Conservation (phyloP, 2,888 invertebrate genomes). For the Drosophila quasianomalipes region DNA sequence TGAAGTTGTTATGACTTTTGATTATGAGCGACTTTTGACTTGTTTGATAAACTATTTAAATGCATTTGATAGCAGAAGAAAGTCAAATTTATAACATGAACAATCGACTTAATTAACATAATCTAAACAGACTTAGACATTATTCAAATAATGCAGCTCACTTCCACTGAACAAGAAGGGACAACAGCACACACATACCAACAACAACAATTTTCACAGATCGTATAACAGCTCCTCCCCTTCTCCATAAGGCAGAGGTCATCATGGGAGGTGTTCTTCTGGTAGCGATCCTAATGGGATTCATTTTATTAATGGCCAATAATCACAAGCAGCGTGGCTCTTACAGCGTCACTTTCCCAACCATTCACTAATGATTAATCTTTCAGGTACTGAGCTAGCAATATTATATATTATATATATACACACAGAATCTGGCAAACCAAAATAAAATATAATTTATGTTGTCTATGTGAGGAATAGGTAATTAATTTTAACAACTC, state of each 20-base stretch:
- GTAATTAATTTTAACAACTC: background rate
- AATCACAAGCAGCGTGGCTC: slow-evolving; percentile 1
- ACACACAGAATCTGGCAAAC: too few species aligned
- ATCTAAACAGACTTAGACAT: background rate
- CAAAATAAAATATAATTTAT: too few species aligned
- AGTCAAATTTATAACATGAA: background rate
- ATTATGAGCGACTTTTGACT: background rate
- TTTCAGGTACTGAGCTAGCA: background rate
- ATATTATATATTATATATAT: background rate
- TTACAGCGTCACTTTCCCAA: slow-evolving; percentile 5
- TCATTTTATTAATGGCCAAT: slow-evolving; percentile 6
- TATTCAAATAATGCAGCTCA: too few species aligned
- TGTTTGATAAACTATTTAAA: background rate
- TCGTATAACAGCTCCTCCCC: background rate
- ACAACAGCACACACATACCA: too few species aligned
- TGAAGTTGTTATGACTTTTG: background rate
- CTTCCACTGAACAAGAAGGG: too few species aligned
- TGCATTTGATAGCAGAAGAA: background rate
- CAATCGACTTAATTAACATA: background rate
- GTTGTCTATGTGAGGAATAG: too few species aligned
- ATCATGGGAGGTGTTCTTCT: slow-evolving; percentile 27
- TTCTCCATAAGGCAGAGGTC: background rate
- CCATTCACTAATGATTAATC: background rate
- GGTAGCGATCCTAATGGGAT: background rate
- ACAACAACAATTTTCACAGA: background rate